Conservation (phyloP, 2,888 invertebrate species). For the Aphidoletes aphidimyza region DNA sequence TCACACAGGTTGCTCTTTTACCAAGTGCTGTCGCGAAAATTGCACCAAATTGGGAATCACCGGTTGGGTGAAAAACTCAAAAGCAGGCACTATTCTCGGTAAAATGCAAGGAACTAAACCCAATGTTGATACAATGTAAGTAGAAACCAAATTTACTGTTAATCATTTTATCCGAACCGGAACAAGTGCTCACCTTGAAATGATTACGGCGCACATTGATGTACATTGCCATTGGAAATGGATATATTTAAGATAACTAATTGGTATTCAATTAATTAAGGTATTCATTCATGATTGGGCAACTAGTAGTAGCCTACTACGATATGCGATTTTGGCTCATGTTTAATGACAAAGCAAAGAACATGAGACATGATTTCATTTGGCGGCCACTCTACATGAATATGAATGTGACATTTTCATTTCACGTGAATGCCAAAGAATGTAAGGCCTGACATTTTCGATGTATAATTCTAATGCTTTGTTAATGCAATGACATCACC, state of each 20-base stretch:
- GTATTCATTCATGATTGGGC: background rate
- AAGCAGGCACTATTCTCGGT: slow-evolving; percentile 87
- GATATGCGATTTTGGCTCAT: background rate
- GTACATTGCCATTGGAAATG: no score
- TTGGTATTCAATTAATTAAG: no score
- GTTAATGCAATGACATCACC: background rate
- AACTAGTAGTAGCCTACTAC: background rate
- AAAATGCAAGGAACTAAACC: slow-evolving; percentile 86
- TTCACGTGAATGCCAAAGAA: background rate
- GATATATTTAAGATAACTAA: no score
- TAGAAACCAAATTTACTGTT: no score
- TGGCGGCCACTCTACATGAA: background rate
- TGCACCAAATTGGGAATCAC: slow-evolving; percentile 78
- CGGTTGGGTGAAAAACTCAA: slow-evolving; percentile 94
- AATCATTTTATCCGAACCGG: no score
- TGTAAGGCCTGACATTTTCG: background rate
- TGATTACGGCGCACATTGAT: background rate
- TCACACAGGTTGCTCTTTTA: slow-evolving; percentile 82
- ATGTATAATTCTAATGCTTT: background rate
- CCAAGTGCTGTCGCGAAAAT: slow-evolving; percentile 86
- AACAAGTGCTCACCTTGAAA: no score
- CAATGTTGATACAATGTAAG: slow-evolving; percentile 86
- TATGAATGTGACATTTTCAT: background rate
- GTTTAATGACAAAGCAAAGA: background rate
- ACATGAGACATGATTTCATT: background rate